Conservation (phyloP, 2,797 vertebrate genomes). For the Xenops minutus region DNA sequence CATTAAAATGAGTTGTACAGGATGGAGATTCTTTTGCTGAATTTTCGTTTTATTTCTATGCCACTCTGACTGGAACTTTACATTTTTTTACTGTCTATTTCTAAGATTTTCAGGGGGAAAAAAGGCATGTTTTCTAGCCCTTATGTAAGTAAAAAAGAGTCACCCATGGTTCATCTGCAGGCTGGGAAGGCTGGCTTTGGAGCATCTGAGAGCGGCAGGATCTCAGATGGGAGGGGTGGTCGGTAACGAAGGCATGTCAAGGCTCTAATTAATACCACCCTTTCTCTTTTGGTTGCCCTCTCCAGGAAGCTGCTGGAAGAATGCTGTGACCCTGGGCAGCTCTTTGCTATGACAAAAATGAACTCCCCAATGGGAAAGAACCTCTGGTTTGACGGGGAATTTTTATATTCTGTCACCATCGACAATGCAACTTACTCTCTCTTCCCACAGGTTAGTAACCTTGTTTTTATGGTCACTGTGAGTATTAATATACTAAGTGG, state of each 20-base stretch:
- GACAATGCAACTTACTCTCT: slow-evolving; percentile 89
- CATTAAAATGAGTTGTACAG: neutral
- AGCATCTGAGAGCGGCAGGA: neutral
- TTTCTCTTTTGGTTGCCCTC: neutral
- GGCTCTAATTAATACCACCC: neutral
- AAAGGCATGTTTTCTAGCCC: neutral
- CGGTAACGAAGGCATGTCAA: neutral
- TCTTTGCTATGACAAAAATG: slow-evolving; percentile 91
- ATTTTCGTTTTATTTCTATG: neutral
- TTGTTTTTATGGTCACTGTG: neutral
- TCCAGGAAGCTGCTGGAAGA: slow-evolving; percentile 87
- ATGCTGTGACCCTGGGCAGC: slow-evolving; percentile 87
- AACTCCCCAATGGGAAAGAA: slow-evolving; percentile 92
- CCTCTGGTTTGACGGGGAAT: slow-evolving; percentile 94
- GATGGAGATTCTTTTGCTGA: neutral
- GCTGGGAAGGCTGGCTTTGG: neutral
- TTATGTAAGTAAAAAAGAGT: neutral
- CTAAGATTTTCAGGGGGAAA: neutral
- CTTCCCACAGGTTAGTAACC: slow-evolving; percentile 86
- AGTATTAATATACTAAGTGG: neutral
- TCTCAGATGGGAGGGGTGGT: neutral
- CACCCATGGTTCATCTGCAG: neutral
- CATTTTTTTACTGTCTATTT: neutral
- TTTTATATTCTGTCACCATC: slow-evolving; percentile 90
- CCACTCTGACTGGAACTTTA: neutral